Base-by-base conservation (phyloP, 2,888 invertebrate species). In the Drosophila sordidula region DNA sequence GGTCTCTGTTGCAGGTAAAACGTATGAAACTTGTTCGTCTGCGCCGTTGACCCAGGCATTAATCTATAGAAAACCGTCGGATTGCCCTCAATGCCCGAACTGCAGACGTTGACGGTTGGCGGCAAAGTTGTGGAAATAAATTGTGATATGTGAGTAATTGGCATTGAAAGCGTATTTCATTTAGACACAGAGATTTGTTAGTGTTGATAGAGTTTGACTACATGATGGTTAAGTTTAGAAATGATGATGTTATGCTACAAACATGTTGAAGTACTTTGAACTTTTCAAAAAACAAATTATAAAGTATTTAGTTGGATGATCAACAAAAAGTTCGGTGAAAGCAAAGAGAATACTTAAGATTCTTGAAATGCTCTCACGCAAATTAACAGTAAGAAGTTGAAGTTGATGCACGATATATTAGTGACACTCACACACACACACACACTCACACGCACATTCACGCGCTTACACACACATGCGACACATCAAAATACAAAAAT, bases 21-120 rank as follows among this genome's bases (percentile, higher is more conserved):
- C 72, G 98, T 98, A 93, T 98, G 97, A 93, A 96, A 96, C 93
- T 98, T 98, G 93, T 98, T 98, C 85, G 98, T 98, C 93, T 98
- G 98, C 6, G 98, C 97, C 61, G 98, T 98, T 36, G 98, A 98
- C 75, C 98, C 98, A 75, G 97, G 97, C 96, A 98, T 98, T 91
- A 98, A 93, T 71, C 97, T 96, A 93, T 98, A 98, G 94, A 97
- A 98, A 86, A 98, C 98, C 86, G 97, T 97, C 65, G 98, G 98
- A 93, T 98, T 98, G 93, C 97, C 97, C 92, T 98, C 97, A 93
- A 98, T 98, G 82, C 98, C 98, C 92, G 98, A 98, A 94, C 98
- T 98, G 82, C 81, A 87, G 82, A 86, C 80, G 85, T 54, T 62
- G 45, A 18, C 46, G 12, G 2, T 34, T 34, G 34, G 41, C 55